Conservation (phyloP, 2,888 invertebrate species). For the Caenorhabditis sp. region DNA sequence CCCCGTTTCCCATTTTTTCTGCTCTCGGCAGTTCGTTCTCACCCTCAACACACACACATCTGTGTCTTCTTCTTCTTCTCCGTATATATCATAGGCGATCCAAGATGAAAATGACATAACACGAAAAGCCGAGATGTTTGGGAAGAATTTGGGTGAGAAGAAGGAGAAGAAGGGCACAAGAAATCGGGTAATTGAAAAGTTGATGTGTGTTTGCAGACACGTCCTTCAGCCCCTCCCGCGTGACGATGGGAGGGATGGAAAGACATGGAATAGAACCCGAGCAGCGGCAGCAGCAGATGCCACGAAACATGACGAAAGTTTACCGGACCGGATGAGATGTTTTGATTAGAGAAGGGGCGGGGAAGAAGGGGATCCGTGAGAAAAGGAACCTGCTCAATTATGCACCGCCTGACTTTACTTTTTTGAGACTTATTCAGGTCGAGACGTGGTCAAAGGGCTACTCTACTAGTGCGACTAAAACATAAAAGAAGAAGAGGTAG, state of each 20-base stretch:
- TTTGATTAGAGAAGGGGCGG: background rate
- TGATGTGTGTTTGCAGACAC: constrained; percentile 57
- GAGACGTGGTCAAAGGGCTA: no score
- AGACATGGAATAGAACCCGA: no score
- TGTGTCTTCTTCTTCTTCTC: constrained; percentile 18
- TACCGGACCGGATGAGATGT: constrained; percentile 5
- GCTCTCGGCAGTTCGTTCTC: no score
- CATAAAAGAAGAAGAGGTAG: constrained; percentile 4
- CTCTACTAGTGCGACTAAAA: no score
- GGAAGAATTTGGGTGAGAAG: constrained; percentile 1
- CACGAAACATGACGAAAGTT: constrained; percentile 40
- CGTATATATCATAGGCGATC: no score
- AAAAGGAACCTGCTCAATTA: background rate
- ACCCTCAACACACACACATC: constrained; percentile 37
- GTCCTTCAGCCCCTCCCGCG: constrained; percentile 19
- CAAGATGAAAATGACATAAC: constrained; percentile 7
- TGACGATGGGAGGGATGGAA: constrained; percentile 23
- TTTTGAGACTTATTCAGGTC: constrained; percentile 6
- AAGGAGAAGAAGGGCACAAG: background rate
- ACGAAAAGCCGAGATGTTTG: constrained; percentile 17
- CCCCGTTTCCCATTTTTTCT: constrained; percentile 3
- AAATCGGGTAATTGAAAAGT: constrained; percentile 54
- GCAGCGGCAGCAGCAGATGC: no score
- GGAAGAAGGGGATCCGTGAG: no score
- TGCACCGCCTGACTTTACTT: background rate